Evolutionary conservation across 2,888 invertebrate genomes (phyloP).

Genomic region (Rhodophaea formosa): DNA sequence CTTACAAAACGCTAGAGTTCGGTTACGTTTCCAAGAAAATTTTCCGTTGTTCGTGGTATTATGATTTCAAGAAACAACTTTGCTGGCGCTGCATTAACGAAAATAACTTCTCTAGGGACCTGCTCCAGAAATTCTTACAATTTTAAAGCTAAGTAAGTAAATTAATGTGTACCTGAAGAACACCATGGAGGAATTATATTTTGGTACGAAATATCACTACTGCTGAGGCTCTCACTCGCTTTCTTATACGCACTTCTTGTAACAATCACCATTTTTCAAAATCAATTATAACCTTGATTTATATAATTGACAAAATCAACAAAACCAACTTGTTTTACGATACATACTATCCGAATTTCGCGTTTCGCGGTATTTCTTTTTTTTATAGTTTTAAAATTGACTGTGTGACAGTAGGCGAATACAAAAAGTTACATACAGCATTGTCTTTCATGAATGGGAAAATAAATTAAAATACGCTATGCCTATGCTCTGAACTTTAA

Average conservation of each 20-base stretch:
- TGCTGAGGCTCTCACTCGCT: conserved; percentile 45
- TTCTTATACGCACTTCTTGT: conserved; percentile 48
- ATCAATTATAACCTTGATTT: not conserved
- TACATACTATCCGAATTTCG: not conserved
- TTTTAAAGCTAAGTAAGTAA: too few relatives aligned
- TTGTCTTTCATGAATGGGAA: not conserved
- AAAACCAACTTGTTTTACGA: not conserved
- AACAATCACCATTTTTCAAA: conserved; percentile 46
- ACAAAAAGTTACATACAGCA: not conserved
- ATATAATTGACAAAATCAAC: not conserved
- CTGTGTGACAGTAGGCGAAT: not conserved
- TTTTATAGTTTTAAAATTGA: not conserved
- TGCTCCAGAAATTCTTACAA: too few relatives aligned
- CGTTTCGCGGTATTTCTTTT: not conserved
- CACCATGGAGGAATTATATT: conserved; percentile 62
- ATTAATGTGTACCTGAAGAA: conserved; percentile 45
- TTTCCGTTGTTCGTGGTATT: too few relatives aligned
- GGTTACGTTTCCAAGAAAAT: too few relatives aligned
- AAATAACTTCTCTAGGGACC: too few relatives aligned
- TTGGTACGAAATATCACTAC: conserved; percentile 47
- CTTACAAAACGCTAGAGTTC: too few relatives aligned
- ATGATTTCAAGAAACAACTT: too few relatives aligned
- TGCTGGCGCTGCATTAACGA: too few relatives aligned
- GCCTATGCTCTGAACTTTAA: too few relatives aligned
- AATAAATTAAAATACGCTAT: too few relatives aligned